phyloP scores from a whole-genome alignment of 23 tunicate genomes.

The Ascidia mentula region DNA sequence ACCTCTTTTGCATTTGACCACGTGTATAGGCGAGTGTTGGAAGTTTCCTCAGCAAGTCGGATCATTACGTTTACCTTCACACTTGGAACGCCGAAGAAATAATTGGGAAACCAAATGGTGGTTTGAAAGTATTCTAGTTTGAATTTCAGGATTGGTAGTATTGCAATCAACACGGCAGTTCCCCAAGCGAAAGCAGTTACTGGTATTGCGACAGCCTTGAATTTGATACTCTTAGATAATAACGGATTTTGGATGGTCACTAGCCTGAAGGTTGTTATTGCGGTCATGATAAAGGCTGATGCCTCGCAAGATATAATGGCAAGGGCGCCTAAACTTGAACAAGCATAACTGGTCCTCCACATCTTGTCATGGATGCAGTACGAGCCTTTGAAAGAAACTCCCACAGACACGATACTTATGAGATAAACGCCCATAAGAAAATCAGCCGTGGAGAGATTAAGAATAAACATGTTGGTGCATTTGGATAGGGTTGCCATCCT shows the following conservation, averaged over 20 bases:
- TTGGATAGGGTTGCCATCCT: background rate
- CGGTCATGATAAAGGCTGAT: constrained; percentile 59
- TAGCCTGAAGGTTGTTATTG: constrained; percentile 67
- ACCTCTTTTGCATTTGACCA: background rate
- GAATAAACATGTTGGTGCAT: constrained; percentile 20
- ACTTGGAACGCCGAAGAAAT: background rate
- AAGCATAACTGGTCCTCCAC: constrained; percentile 46
- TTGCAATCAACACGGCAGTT: background rate
- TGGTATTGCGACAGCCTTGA: background rate
- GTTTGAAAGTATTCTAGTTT: background rate
- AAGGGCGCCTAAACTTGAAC: constrained; percentile 40
- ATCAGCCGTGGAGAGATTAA: constrained; percentile 63
- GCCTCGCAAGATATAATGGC: constrained; percentile 56
- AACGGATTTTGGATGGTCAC: constrained; percentile 61
- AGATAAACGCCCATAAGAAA: constrained; percentile 75
- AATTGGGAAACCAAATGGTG: constrained; percentile 2
- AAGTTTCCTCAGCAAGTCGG: background rate
- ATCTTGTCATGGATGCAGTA: constrained; percentile 37
- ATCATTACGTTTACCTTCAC: background rate
- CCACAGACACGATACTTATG: constrained; percentile 20
- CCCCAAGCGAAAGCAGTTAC: background rate
- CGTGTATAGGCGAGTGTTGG: background rate
- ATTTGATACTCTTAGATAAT: constrained; percentile 23
- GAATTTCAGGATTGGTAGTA: background rate
- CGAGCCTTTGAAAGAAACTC: background rate